A percentile compares a stretch with the other conserved stretches of the same genome.
Evolutionary conservation across 2,113 vertebrate species (phyloP).

Genomic region (Archocentrus centrarchus): DNA sequence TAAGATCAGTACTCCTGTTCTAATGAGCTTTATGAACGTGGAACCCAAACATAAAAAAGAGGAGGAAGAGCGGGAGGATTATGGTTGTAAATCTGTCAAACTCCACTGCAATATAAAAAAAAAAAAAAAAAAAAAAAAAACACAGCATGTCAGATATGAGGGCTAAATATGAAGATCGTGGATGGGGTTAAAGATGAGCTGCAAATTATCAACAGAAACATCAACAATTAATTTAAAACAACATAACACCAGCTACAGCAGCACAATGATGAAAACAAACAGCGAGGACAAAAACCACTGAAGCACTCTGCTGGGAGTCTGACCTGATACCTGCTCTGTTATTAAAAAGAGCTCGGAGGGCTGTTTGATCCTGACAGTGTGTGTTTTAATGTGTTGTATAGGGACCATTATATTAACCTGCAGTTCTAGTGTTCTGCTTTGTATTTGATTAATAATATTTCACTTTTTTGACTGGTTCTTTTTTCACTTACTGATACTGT

Average conservation of each 20-base stretch:
- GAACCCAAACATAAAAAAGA: neutral
- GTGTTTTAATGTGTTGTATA: no score
- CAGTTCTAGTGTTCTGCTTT: no score
- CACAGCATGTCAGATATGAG: conserved; percentile 15
- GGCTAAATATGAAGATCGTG: conserved; percentile 28
- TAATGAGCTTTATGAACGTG: conserved; percentile 42
- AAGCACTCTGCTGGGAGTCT: conserved; percentile 51
- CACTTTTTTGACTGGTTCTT: no score
- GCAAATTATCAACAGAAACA: neutral
- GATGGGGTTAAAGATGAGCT: conserved; percentile 50
- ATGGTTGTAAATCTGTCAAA: conserved; percentile 33
- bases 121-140: neutral
- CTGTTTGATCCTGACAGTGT: no score
- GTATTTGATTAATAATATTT: no score
- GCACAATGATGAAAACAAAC: conserved; percentile 11
- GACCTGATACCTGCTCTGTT: neutral
- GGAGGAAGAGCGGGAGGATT: conserved; percentile 2
- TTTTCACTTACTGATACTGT: no score
- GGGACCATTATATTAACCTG: no score
- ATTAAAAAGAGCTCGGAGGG: no score
- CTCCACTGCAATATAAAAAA: conserved; percentile 35
- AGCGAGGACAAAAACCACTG: neutral
- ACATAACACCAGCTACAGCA: neutral
- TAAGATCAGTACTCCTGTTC: conserved; percentile 55
- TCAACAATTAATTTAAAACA: neutral